A percentile compares a stretch with the other conserved stretches of the same genome.
Conservation (phyloP, 2,113 vertebrate genomes). For the Hydrolagus affinis region DNA sequence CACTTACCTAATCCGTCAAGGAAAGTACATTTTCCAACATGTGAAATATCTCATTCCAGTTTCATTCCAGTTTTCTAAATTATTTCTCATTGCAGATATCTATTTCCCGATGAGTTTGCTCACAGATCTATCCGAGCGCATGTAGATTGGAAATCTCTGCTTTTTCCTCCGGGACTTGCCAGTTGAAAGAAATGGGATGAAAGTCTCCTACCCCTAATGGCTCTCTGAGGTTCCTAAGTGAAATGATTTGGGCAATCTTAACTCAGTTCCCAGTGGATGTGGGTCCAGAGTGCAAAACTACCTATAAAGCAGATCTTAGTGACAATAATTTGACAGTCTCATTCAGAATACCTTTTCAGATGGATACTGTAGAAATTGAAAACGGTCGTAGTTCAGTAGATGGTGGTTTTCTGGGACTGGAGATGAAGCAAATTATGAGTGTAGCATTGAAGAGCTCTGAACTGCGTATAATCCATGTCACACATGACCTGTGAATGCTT, state of each 20-base stretch:
- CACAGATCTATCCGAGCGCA: background rate
- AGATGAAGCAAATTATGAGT: background rate
- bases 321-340: slow-evolving; percentile 11
- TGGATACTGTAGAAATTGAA: background rate
- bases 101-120: slow-evolving; percentile 13
- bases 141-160: background rate
- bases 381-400: background rate
- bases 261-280: slow-evolving; percentile 12
- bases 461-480: background rate
- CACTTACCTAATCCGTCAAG: too few relatives aligned
- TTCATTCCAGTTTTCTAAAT: background rate
- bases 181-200: slow-evolving; percentile 16
- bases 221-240: slow-evolving; percentile 26
- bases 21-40: too few relatives aligned
- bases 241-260: slow-evolving; percentile 19
- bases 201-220: slow-evolving; percentile 5
- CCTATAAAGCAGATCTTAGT: background rate
- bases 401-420: background rate
- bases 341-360: background rate
- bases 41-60: too few relatives aligned
- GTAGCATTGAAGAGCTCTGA: too few relatives aligned
- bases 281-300: background rate
- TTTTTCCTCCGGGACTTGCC: slow-evolving; percentile 2
- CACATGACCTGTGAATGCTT: background rate
- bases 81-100: slow-evolving; percentile 3